Conservation (phyloP, 2,888 invertebrate species). For the Melanostoma mellinum region DNA sequence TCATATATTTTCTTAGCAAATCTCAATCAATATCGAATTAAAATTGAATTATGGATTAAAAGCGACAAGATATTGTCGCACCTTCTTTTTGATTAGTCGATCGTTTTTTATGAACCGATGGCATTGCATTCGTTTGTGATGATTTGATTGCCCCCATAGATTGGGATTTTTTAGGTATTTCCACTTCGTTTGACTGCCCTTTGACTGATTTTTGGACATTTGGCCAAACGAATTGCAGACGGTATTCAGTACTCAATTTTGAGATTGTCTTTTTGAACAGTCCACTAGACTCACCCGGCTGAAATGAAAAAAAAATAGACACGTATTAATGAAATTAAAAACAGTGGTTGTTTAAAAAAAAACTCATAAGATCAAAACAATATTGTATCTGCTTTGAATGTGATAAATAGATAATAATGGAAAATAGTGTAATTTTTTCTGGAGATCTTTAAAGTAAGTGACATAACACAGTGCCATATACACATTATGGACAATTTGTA, state of each 20-base stretch:
- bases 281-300: conserved; percentile 86
- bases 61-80: conserved; percentile 82
- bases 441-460: too few relatives aligned
- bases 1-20: too few relatives aligned
- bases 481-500: too few relatives aligned
- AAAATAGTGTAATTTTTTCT: not conserved
- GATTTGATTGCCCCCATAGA: conserved; percentile 93
- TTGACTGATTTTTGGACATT: conserved; percentile 82
- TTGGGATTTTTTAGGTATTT: conserved; percentile 90
- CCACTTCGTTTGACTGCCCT: conserved; percentile 84
- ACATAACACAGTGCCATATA: too few relatives aligned
- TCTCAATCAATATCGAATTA: too few relatives aligned
- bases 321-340: conserved; percentile 20
- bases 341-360: not conserved
- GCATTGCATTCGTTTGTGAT: conserved; percentile 82
- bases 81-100: conserved; percentile 83
- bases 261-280: conserved; percentile 88
- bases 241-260: conserved; percentile 92
- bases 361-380: too few relatives aligned
- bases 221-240: conserved; percentile 95
- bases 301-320: conserved; percentile 77
- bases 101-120: conserved; percentile 88
- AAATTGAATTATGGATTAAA: conserved; percentile 71
- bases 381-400: not conserved
- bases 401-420: not conserved